Conservation (phyloP, 35 echinoderm and acorn worm genomes). For the Apostichopus japonicus region DNA sequence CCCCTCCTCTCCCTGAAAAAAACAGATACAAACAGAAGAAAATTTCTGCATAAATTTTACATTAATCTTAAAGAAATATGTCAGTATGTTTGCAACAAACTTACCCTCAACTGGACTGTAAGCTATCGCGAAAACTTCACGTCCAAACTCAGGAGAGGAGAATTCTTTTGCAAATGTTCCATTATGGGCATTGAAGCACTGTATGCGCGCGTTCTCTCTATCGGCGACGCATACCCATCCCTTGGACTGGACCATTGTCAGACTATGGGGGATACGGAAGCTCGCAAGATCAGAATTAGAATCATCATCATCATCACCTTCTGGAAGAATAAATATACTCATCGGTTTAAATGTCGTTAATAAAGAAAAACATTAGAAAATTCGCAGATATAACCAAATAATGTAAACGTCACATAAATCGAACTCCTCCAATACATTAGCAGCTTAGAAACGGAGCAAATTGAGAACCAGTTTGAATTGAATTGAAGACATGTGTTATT, state of each 20-base stretch:
- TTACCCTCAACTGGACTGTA: slow-evolving; percentile 78
- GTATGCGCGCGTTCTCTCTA: slow-evolving; percentile 91
- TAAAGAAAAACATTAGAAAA: background rate
- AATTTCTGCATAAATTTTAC: no score
- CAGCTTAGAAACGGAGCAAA: no score
- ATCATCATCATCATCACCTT: background rate
- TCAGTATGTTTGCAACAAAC: background rate
- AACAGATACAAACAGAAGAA: no score
- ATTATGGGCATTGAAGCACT: slow-evolving; percentile 77
- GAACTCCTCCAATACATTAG: no score
- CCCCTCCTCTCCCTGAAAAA: no score
- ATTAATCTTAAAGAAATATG: no score
- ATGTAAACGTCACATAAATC: no score
- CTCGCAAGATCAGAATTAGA: slow-evolving; percentile 5
- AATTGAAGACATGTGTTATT: no score
- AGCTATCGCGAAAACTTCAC: slow-evolving; percentile 79
- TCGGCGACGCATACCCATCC: slow-evolving; percentile 87
- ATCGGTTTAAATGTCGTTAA: background rate
- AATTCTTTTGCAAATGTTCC: slow-evolving; percentile 69
- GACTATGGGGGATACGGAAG: slow-evolving; percentile 90
- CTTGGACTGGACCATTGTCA: slow-evolving; percentile 77
- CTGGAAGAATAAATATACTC: background rate
- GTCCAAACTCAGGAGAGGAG: slow-evolving; percentile 67
- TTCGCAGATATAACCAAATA: background rate
- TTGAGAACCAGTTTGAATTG: no score